A percentile compares a stretch with the other conserved stretches of the same genome.
phyloP scores from a whole-genome alignment of 1,140 invertebrate genomes.

The Coelopa frigida region DNA sequence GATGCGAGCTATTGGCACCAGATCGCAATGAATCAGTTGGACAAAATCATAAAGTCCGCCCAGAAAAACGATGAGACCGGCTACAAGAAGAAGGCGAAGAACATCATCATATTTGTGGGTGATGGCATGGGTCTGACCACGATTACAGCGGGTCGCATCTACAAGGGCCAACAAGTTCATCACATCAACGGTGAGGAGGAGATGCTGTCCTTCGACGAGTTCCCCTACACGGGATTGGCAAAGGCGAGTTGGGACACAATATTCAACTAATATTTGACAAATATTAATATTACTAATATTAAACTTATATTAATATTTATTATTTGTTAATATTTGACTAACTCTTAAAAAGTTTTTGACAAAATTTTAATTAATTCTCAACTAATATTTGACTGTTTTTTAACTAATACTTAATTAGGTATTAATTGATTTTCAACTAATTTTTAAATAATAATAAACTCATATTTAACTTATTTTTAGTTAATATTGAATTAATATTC shows the following conservation, averaged over 20 bases:
- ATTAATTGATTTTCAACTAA: conserved; percentile 4
- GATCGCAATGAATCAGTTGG: conserved; percentile 26
- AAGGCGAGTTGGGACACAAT: conserved; percentile 53
- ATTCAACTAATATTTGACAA: conserved; percentile 7
- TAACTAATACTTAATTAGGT: too few relatives aligned
- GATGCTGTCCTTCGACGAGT: conserved; percentile 58
- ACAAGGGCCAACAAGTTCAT: conserved; percentile 50
- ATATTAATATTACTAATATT: too few relatives aligned
- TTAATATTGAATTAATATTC: too few relatives aligned
- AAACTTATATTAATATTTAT: neutral
- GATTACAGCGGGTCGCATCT: conserved; percentile 62
- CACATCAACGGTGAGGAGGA: conserved; percentile 53
- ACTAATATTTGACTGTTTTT: too few relatives aligned
- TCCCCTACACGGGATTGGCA: conserved; percentile 59
- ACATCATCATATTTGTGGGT: conserved; percentile 69
- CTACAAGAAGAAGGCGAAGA: conserved; percentile 53
- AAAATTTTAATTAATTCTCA: too few relatives aligned
- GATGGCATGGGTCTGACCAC: conserved; percentile 72
- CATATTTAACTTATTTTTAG: neutral
- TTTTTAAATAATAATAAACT: neutral
- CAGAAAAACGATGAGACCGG: conserved; percentile 25
- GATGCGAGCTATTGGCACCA: conserved; percentile 31
- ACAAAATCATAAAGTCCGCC: conserved; percentile 24
- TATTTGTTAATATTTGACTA: too few relatives aligned
- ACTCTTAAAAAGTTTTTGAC: too few relatives aligned